phyloP scores from a whole-genome alignment of 2,113 vertebrate genomes.

The Parotia lawesii region DNA sequence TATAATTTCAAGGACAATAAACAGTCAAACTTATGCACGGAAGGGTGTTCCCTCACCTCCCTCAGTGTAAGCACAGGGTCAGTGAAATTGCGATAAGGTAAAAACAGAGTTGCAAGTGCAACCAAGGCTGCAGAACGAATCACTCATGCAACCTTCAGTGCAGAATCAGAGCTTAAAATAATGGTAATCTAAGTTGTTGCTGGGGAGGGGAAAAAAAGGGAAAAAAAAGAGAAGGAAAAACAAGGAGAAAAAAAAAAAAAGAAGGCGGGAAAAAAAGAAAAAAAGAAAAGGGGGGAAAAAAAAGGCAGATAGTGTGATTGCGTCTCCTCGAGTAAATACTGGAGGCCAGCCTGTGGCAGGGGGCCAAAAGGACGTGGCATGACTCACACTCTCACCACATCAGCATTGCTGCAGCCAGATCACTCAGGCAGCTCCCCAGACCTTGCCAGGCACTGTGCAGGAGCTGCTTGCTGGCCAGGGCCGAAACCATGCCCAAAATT shows the following conservation, averaged over 20 bases:
- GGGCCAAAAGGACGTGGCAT: background rate
- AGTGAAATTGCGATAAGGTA: background rate
- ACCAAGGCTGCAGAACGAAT: background rate
- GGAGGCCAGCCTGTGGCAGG: background rate
- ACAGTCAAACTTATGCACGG: background rate
- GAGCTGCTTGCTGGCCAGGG: accelerated
- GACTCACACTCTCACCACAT: background rate
- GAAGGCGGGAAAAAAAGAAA: accelerated
- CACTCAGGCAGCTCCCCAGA: background rate
- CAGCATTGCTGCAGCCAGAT: background rate
- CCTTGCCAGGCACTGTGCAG: background rate
- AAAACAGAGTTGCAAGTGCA: background rate
- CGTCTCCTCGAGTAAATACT: background rate
- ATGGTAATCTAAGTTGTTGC: background rate
- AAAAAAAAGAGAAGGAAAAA: background rate
- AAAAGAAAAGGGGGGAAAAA: accelerated
- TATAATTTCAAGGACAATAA: background rate
- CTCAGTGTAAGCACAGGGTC: background rate
- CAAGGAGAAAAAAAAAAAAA: accelerated
- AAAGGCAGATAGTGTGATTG: background rate
- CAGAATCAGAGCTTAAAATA: background rate
- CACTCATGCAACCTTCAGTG: background rate
- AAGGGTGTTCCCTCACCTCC: background rate
- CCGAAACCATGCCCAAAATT: background rate
- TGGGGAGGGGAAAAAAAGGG: background rate